Evolutionary conservation across 2,888 invertebrate genomes (phyloP).

Genomic region (Rhingia campestris): DNA sequence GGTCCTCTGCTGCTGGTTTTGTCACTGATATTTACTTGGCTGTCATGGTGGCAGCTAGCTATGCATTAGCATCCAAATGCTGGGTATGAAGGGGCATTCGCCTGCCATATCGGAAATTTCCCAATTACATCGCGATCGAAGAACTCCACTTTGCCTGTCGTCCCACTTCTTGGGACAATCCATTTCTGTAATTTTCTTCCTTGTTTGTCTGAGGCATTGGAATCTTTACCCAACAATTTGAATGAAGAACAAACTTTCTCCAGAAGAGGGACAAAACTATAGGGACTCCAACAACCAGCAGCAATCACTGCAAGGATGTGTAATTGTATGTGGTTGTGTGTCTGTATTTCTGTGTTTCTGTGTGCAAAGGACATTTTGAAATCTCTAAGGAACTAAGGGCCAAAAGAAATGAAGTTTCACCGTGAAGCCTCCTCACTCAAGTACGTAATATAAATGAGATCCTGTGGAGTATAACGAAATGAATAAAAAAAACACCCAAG

Average conservation of each 20-base stretch:
- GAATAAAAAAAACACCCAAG: slow-evolving; percentile 11
- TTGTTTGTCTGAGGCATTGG: slow-evolving; percentile 60
- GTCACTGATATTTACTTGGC: slow-evolving; percentile 60
- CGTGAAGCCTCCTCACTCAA: slow-evolving; percentile 17
- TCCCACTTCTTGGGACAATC: slow-evolving; percentile 30
- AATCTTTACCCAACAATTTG: slow-evolving; percentile 66
- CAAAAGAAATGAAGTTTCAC: slow-evolving; percentile 48
- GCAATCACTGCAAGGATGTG: slow-evolving; percentile 40
- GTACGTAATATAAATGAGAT: slow-evolving; percentile 58
- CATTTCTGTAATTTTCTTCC: slow-evolving; percentile 52
- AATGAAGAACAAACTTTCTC: slow-evolving; percentile 63
- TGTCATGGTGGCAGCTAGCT: slow-evolving; percentile 34
- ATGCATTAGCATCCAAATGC: slow-evolving; percentile 20
- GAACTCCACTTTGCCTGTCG: slow-evolving; percentile 37
- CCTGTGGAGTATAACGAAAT: slow-evolving; percentile 44
- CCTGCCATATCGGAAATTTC: slow-evolving; percentile 63
- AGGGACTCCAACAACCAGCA: slow-evolving; percentile 27
- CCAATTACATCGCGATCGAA: slow-evolving; percentile 65
- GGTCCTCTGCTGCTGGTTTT: slow-evolving; percentile 34
- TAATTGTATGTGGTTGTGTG: background rate
- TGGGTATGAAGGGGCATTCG: background rate
- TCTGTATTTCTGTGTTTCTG: background rate
- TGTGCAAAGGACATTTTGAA: slow-evolving; percentile 42
- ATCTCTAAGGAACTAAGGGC: slow-evolving; percentile 45
- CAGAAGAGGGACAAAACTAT: slow-evolving; percentile 20